Base-by-base conservation (phyloP, 2,888 invertebrate species). In the Apodemia zela region DNA sequence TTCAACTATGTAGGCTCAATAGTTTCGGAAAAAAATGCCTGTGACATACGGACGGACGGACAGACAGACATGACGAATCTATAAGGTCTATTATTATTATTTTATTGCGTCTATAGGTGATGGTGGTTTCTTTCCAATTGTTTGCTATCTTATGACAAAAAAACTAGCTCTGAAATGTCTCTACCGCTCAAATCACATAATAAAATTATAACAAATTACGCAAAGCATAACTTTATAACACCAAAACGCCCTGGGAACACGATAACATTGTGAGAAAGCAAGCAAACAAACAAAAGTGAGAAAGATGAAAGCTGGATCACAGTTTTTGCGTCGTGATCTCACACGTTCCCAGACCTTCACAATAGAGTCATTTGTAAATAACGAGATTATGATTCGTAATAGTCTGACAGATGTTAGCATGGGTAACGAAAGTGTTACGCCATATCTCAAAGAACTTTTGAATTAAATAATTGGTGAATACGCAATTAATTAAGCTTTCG, bases 381-480 rank as follows among this genome's bases (percentile, higher is more conserved):
- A 71, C 59, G 67, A 67, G 68, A 71, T 70, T 66, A 68, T 66
- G 64, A 66, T 62, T 65, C 67, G 68, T 72, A 71, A 70, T 70
- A 72, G 69, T 68, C 70, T 51, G 66, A 69, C 67, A 58, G 54
- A 38, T 64, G 65, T 66, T 59, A 64, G 67, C 65, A 65, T 67
- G 62, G 62, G 65, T 65, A 73, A 82, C 74, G 81, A 85, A 81
- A 82, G 82, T 76, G 76, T 87, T 85, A 80, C 85, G 78, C 72
- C 80, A 85, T 76, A 72, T 69, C 71, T 76, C 74, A 77, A 78
- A 77, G 74, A 67, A 74, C 75, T 74, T 42, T 74, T 72, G 71
- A 68, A 69, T 74, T 70, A 72, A 72, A 72, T 73, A 73, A 75
- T 75, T 73, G 66, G 66, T 71, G 67, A 74, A 73, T 74, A 74